Base-by-base conservation (phyloP, 1,140 invertebrate species). In the Ptiloglossa arizonensis region DNA sequence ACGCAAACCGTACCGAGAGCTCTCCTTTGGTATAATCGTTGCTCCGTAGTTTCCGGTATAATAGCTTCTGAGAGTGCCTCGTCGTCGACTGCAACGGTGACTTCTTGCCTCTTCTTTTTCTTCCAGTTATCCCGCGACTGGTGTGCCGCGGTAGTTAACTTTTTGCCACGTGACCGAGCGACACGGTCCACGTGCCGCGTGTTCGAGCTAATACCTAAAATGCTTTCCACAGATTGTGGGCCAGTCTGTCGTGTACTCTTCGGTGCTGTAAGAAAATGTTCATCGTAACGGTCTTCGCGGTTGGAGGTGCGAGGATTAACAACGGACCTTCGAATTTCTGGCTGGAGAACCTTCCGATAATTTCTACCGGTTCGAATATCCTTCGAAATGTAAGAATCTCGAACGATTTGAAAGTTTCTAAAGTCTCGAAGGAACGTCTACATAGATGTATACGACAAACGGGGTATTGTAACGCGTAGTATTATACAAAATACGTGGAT, bases 181-280 rank as follows among this genome's bases (percentile, higher is more conserved):
- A 85, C 83, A 86, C 75, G 83, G 82, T 84, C 79, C 83, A 85
- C 83, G 83, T 85, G 83, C 79, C 82, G 68, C 83, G 82, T 79
- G 83, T 81, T 79, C 83, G 35, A 52, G 79, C 41, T 85, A 85
- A 86, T 86, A 72, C 66, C 38, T 79, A 79, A 83, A 85, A 85
- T 85, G 60, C 79, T 85, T 79, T 74, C 71, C 71, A 68, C 46
- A 78, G 82, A 83, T 83, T 74, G 75, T 68, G 72, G 76, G 38
- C 59, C 60, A 48, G 70, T 54, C 48, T 57, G 72, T 75, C 50
- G 32, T 41, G 59, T 27, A 48, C 52, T 27, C 29, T 67, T 52
- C 19, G 22, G 22, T 8, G 38, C 50, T 15, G 29, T 19, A 72
- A 83, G 80, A 78, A 82, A 82, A 82, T 48, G 57, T 22, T 67